A percentile compares a stretch with the other conserved stretches of the same genome.
phyloP scores from a whole-genome alignment of 2,113 vertebrate species.

The Bubo scandiacus region DNA sequence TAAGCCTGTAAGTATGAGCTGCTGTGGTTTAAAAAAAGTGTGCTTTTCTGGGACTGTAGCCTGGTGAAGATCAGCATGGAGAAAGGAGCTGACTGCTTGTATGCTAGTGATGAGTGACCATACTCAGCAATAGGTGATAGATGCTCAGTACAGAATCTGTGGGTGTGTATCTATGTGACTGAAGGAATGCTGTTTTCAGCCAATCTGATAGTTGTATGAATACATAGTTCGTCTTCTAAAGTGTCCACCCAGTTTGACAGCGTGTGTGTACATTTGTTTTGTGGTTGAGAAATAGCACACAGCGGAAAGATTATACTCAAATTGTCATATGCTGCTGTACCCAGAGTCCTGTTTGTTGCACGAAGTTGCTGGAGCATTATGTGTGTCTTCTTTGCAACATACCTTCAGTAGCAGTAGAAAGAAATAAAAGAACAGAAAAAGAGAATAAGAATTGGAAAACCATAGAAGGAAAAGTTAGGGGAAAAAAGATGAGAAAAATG shows the following conservation, averaged over 20 bases:
- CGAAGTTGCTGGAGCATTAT: not conserved
- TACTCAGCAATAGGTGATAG: not conserved
- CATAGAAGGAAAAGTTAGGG: not conserved
- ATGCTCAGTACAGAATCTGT: not conserved
- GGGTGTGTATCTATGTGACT: not conserved
- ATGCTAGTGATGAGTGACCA: not conserved
- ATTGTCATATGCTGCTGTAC: not conserved
- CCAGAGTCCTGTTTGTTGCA: not conserved
- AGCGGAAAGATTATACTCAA: not conserved
- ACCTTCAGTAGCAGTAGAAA: not conserved
- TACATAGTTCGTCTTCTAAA: not conserved
- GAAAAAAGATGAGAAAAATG: not conserved
- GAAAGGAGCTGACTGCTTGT: not conserved
- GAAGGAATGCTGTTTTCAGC: not conserved
- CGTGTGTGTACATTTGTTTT: not conserved
- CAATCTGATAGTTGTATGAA: not conserved
- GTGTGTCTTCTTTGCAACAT: not conserved
- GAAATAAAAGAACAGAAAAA: not conserved
- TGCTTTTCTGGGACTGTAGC: not conserved
- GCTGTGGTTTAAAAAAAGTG: not conserved
- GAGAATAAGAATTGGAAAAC: not conserved
- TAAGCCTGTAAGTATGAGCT: not conserved
- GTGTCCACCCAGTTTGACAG: not conserved
- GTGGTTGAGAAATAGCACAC: not conserved
- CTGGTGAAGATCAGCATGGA: not conserved